phyloP scores from a whole-genome alignment of 2,888 invertebrate genomes.

The Eudasyphora cyanicolor region DNA sequence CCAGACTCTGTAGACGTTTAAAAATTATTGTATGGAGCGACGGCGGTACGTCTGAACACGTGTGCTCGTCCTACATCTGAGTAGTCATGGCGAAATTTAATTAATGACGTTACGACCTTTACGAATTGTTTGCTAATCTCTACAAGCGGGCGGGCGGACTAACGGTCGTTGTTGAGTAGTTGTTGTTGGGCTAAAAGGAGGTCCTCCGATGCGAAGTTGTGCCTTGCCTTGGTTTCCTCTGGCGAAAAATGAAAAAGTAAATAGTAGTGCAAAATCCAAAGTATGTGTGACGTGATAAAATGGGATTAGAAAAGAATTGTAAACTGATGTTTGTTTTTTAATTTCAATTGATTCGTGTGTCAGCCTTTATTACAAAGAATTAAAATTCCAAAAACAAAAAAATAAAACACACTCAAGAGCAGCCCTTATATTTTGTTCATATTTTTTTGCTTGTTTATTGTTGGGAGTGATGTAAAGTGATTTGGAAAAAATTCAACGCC shows the following conservation, averaged over 20 bases:
- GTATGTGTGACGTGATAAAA: conserved; percentile 20
- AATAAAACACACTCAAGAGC: neutral
- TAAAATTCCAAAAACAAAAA: neutral
- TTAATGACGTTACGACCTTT: conserved; percentile 25
- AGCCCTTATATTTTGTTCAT: neutral
- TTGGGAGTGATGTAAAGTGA: neutral
- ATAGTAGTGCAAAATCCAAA: too few relatives aligned
- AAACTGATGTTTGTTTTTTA: conserved; percentile 13
- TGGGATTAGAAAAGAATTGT: conserved; percentile 15
- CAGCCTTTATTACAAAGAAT: neutral
- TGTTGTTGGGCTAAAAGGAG: too few relatives aligned
- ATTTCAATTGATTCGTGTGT: neutral
- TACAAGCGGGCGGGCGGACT: neutral
- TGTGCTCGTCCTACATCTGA: neutral
- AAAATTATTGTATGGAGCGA: neutral
- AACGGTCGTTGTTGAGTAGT: too few relatives aligned
- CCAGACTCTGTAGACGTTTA: neutral
- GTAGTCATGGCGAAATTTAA: conserved; percentile 23
- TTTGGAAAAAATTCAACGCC: neutral
- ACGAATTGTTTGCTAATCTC: conserved; percentile 22
- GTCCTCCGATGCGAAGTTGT: too few relatives aligned
- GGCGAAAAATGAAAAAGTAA: too few relatives aligned
- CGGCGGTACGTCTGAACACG: neutral
- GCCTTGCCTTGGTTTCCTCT: too few relatives aligned
- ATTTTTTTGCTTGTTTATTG: too few relatives aligned